Evolutionary conservation across 2,113 vertebrate species (phyloP), one percentile per base, ranked within the genome.

Genomic region (Cisticola juncidis): DNA sequence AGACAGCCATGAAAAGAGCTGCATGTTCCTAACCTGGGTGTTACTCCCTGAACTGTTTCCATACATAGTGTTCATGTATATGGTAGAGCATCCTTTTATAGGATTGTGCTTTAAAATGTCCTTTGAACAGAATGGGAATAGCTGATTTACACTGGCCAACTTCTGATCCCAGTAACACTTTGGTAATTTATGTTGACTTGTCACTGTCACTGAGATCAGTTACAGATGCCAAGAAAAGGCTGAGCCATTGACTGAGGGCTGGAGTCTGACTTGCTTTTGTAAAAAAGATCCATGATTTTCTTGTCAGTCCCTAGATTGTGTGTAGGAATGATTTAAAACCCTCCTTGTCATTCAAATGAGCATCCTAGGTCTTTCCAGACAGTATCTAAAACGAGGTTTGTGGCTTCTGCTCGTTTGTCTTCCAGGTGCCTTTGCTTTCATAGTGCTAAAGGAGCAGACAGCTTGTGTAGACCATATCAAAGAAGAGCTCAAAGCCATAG

Each of bases 341-440:
- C 82, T 22, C 53, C 31, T 85, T 72, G 33, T 21, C n/a, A 48
- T 87, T 91, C 2, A 5, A 69, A 21, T 76, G 22, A 82, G 23
- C 36, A 47, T 47, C 40, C 14, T 26, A 76, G 51, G 23, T 50
- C 56, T 91, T 81, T 57, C 22, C 51, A 88, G 48, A 20, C 20
- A 14, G 29, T 33, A 33, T 80, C 62, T 38, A 16, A 84, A 38
- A 22, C 3, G 20, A 81, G 26, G 11, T 58, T 36, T 42, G 18
- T 56, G 33, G 22, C 40, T 40, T 90, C 40, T 79, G 71, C 69
- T 79, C 28, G 21, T 66, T 91, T 92, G 62, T 90, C 64, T 97
- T 97, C 45, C 95, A 99, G 99, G 98, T 50, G 98, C 99, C 11
- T 99, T 99, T 95, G 99, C 99, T 80, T 99, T 99, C 81, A 62